Percentiles rank a stretch among this genome's conserved stretches.
Evolutionary conservation across 1,140 invertebrate species (phyloP).

Genomic region (Cyrtorhinus lividipennis): DNA sequence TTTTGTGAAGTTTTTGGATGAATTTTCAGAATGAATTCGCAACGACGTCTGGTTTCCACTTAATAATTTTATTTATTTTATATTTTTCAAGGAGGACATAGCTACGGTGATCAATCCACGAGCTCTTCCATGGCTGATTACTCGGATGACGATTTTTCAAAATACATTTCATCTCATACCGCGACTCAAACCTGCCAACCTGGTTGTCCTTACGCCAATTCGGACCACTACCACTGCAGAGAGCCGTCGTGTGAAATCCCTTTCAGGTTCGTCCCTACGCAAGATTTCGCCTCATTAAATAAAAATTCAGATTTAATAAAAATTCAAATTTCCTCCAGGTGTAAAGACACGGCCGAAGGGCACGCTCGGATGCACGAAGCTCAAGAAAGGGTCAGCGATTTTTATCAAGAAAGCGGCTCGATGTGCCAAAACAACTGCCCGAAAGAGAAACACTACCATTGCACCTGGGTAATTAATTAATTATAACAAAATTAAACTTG

Average conservation of each 20-base stretch:
- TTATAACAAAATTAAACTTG: too few species aligned
- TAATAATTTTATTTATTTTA: too few species aligned
- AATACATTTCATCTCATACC: conserved; percentile 34
- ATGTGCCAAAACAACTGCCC: conserved; percentile 49
- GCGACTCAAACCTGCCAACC: conserved; percentile 37
- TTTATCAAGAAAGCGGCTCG: conserved; percentile 48
- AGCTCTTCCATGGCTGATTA: conserved; percentile 1
- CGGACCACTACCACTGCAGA: conserved; percentile 66
- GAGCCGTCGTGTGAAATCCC: conserved; percentile 48
- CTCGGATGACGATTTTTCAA: conserved; percentile 36
- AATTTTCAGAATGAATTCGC: too few species aligned
- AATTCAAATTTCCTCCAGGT: conserved; percentile 36
- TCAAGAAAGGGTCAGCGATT: conserved; percentile 70
- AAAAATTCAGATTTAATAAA: background rate
- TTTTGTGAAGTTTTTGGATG: too few species aligned
- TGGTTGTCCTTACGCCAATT: conserved; percentile 48
- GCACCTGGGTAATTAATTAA: conserved; percentile 48
- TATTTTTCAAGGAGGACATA: conserved; percentile 8
- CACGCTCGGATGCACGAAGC: conserved; percentile 75
- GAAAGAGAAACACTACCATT: conserved; percentile 77
- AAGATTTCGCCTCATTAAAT: background rate
- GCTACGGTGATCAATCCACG: conserved; percentile 15
- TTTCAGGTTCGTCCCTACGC: conserved; percentile 47
- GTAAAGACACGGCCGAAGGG: conserved; percentile 62
- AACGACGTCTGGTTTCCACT: too few species aligned